phyloP scores from a whole-genome alignment of 1,140 invertebrate genomes.

The Sycophila sp. region DNA sequence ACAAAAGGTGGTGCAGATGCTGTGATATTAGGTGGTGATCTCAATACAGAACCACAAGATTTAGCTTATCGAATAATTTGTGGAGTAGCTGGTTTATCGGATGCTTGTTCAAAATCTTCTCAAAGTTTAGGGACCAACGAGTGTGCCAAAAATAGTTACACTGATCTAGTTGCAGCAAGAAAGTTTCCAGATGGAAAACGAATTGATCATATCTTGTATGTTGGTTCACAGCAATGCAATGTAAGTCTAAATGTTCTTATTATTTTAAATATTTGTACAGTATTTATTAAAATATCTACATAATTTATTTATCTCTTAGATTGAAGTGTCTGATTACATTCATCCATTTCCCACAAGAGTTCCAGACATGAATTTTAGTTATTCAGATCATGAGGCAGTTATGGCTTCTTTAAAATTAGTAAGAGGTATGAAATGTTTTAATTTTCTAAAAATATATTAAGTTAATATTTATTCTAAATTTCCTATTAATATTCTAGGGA shows the following conservation, averaged over 20 bases:
- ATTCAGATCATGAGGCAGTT: conserved; percentile 94
- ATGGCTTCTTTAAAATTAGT: conserved; percentile 70
- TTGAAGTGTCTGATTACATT: conserved; percentile 71
- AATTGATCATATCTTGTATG: conserved; percentile 91
- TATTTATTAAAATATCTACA: background rate
- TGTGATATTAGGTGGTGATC: conserved; percentile 89
- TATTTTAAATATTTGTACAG: conserved; percentile 1
- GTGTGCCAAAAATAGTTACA: conserved; percentile 85
- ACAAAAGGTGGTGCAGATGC: conserved; percentile 83
- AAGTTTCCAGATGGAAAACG: conserved; percentile 80
- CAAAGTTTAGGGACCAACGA: conserved; percentile 77
- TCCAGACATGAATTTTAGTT: conserved; percentile 78
- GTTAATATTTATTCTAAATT: conserved; percentile 23
- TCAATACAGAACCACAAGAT: conserved; percentile 90
- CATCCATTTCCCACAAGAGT: conserved; percentile 80
- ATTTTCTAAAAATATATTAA: background rate
- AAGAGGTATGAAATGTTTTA: conserved; percentile 52
- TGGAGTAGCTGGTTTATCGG: conserved; percentile 64
- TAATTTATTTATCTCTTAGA: conserved; percentile 57
- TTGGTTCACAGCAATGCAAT: conserved; percentile 66
- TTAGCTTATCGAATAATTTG: conserved; percentile 79
- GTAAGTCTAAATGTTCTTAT: conserved; percentile 52
- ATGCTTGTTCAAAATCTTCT: conserved; percentile 55
- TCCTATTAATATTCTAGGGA: conserved; percentile 42
- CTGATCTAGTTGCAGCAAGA: conserved; percentile 66